Percentiles rank a stretch among this genome's conserved stretches.
Evolutionary conservation across 1,140 invertebrate genomes (phyloP).

Genomic region (Harlomillsia oculata): DNA sequence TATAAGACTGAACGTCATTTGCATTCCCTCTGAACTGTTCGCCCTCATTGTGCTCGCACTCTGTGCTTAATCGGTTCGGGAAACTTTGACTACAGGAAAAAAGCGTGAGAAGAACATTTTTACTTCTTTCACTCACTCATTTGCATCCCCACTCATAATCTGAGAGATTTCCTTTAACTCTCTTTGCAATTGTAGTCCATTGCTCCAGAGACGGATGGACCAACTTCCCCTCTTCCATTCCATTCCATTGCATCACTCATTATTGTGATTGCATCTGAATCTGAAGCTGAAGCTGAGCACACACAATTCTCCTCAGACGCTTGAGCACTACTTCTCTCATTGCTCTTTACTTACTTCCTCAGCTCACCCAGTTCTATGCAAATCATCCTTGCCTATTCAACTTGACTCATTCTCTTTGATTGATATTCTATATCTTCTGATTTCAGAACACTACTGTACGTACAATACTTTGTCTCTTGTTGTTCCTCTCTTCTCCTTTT

Average conservation of each 20-base stretch:
- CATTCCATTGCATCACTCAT: background rate
- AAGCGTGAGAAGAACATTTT: conserved; percentile 31
- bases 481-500: background rate
- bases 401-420: conserved; percentile 19
- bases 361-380: conserved; percentile 11
- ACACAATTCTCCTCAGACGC: background rate
- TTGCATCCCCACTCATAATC: conserved; percentile 29
- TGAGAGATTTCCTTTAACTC: conserved; percentile 22
- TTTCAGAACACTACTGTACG: background rate
- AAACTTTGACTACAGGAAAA: conserved; percentile 16
- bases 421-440: conserved; percentile 24
- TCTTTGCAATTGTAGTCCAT: conserved; percentile 12
- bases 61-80: conserved; percentile 31
- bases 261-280: background rate
- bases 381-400: conserved; percentile 22
- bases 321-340: background rate
- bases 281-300: background rate
- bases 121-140: conserved; percentile 32
- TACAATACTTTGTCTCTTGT: background rate
- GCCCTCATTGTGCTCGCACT: conserved; percentile 9
- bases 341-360: background rate
- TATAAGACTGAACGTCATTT: conserved; percentile 27
- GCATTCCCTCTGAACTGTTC: conserved; percentile 22
- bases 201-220: background rate
- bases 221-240: background rate